Base-by-base conservation (phyloP, 30 jellyfish, hydroid and myxozoan genomes). In the Cassiopea andromeda region DNA sequence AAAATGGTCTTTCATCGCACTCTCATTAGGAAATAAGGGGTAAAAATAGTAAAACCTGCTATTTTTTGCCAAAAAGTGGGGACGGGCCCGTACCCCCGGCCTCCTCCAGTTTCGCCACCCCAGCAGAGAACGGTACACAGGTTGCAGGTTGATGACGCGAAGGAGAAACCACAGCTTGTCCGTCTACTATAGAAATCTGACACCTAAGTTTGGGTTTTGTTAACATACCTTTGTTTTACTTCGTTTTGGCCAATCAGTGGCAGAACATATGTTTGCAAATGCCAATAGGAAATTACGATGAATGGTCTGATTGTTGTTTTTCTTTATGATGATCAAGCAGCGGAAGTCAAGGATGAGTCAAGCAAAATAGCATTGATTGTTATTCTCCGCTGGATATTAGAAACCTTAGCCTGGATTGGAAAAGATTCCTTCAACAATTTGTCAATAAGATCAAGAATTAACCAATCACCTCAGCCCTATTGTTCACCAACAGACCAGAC, bases 371-470 rank as follows among this genome's bases (percentile, higher is more conserved):
- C 17, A 60, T 3, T 45, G 43, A 78, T 80, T 80, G 89, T 80
- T 80, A 1, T 80, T 59, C 59, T 80, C 67, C 27, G 68, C 73
- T 58, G 67, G 80, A 50, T 44, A 61, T 43, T 80, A 77, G 75
- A 47, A 80, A 8, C 75, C 27, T 54, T 46, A 43, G 85, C 81
- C 78, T 75, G 92, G 73, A 73, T 48, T 50, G 57, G 82, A 72
- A 70, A 46, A 47, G 72, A 66, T 10, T n/a, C 72, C 85, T n/a
- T 18, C 61, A 70, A 68, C 77, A 71, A 54, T 84, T 84, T 84
- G 92, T 69, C 85, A 84, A 84, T 72, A 84, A 73, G 73, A 61
- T 84, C 92, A 50, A 58, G 75, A 17, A 84, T 82, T 71, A 72
- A 48, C 92, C 92, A 84, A 84, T 84, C 92, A 72, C 61, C 81